Evolutionary conservation across 2,113 vertebrate species (phyloP), one percentile per base, ranked within the genome.

Genomic region (Microtus ochrogaster): DNA sequence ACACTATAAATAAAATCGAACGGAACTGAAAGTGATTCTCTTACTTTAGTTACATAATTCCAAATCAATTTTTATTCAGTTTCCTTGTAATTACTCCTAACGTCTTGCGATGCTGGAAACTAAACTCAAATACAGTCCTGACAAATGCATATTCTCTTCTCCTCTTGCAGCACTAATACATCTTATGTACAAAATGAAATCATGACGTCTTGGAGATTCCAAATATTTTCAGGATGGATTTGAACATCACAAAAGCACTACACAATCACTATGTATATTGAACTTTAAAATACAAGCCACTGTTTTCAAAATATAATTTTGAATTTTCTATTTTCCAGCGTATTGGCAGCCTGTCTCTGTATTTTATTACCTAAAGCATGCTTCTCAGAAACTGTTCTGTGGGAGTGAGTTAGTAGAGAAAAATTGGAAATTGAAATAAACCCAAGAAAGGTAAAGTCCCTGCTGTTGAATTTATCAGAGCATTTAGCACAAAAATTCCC

Each of bases 61-160:
- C 68, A 83, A 92, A 96, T 97, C 97, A 72, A 95, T 97, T 96
- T n/a, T 70, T 41, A 22, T 91, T 93, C 73, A 61, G 21, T 44
- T 72, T 33, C 13, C 82, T 84, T 96, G 26, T 70, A 91, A 49
- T 91, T 49, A 41, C 41, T 83, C 90, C 61, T 91, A 79, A 89
- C 70, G 61, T 92, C 73, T 95, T 82, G 87, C 47, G n/a, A 30
- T 68, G 22, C 89, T 74, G 70, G 66, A 19, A 91, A 91, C 81
- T 92, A 19, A 73, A 61, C 36, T 81, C 36, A n/a, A 73, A 66
- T 55, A 63, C 52, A 94, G 76, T 13, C 21, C 47, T 93, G 30
- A 72, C 41, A 94, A 52, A 85, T 47, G 49, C 16, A 30, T 70
- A 41, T 68, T 94, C 39, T 92, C 90, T 49, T 94, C 76, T 90